Evolutionary conservation across 1,140 invertebrate genomes (phyloP), one percentile per base, ranked within the genome.

Genomic region (Drosophila sturtevanti): DNA sequence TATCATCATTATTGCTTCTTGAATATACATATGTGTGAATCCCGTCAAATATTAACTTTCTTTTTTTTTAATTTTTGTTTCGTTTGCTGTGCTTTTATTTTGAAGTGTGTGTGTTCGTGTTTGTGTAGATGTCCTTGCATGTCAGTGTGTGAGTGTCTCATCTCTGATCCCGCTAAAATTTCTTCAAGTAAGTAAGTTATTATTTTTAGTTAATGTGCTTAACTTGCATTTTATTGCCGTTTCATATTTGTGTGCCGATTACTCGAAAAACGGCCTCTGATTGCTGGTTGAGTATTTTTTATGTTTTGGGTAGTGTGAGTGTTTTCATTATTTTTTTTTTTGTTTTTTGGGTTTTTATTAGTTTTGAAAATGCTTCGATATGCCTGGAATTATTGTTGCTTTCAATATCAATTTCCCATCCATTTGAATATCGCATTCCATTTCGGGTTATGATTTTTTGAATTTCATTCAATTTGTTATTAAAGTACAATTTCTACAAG

Each of bases 361-460:
- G 10, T 35, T 35, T 48, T 87, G 69, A 70, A 86, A 86, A 86
- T 86, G 82, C 82, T 89, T 86, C 82, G 82, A 86, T 86, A 86
- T 86, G 82, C 82, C 82, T 86, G 82, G 76, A 86, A 86, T 86
- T 86, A 86, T 86, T 86, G 82, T 86, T 87, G 82, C 78, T 72
- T 66, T 79, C 54, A 31, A 70, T 66, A 34, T 81, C 65, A 65
- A 48, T 48, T 48, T 63, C 14, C 59, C 22, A 55, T 62, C 44
- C 18, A 67, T 64, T 62, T 18, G 41, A 67, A 66, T 60, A 64
- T 22, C 14, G 41, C 18, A 21, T 52, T 11, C 41, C 31, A 55
- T 27, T 64, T 16, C 10, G 34, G 22, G 24, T 51, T 54, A 22
- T 44, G 63, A 14, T 59, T 24, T 71, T 62, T 77, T 87, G 76